Conservation (phyloP, 2,797 vertebrate genomes). For the Centroberyx gerrardi region DNA sequence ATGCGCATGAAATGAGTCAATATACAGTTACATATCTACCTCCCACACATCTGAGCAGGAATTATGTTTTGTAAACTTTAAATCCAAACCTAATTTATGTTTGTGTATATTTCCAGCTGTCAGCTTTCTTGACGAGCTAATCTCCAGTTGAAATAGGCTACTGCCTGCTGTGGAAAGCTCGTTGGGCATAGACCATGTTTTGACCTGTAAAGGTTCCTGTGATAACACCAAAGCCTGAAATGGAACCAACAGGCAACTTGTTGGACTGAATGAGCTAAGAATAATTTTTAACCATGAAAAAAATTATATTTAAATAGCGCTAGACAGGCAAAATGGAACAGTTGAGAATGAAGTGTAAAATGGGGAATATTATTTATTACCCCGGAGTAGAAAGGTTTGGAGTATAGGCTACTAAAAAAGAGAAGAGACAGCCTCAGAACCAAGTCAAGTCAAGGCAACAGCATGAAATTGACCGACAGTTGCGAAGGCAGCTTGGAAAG, state of each 20-base stretch:
- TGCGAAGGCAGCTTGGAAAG: too few species aligned
- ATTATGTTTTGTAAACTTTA: conserved; percentile 24
- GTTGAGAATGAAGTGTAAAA: not conserved
- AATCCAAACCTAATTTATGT: conserved; percentile 24
- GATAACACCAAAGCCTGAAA: not conserved
- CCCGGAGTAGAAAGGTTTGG: too few species aligned
- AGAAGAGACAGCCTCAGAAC: too few species aligned
- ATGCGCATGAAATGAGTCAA: too few species aligned
- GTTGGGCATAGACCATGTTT: not conserved
- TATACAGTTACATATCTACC: conserved; percentile 6
- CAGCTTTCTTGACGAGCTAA: conserved; percentile 14
- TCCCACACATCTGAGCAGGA: conserved; percentile 16
- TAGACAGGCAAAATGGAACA: not conserved
- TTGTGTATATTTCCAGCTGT: conserved; percentile 19
- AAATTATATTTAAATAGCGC: not conserved
- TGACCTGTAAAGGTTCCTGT: not conserved
- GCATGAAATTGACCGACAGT: too few species aligned
- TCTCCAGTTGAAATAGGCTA: not conserved
- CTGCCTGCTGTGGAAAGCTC: not conserved
- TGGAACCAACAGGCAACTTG: not conserved
- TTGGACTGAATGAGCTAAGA: not conserved
- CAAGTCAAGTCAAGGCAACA: too few species aligned
- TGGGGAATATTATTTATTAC: too few species aligned
- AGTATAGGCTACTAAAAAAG: too few species aligned
- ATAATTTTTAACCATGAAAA: not conserved